phyloP scores from a whole-genome alignment of 2,797 vertebrate species.

The Helostoma temminkii region DNA sequence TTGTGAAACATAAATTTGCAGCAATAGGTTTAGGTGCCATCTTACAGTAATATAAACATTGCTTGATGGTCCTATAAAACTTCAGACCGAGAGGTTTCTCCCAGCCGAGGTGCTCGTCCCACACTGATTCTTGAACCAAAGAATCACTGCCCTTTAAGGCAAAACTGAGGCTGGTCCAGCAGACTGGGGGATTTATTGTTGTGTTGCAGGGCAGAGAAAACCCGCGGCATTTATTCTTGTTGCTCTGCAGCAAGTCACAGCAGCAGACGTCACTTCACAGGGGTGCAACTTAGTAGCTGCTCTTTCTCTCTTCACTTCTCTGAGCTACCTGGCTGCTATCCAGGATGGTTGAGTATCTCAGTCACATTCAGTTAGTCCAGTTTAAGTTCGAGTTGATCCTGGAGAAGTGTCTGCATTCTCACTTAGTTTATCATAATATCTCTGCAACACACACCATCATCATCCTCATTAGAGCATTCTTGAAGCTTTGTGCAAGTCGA shows the following conservation, averaged over 20 bases:
- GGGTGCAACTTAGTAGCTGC: slow-evolving; percentile 23
- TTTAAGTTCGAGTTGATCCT: slow-evolving; percentile 14
- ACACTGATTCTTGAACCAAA: slow-evolving; percentile 11
- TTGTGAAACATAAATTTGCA: slow-evolving; percentile 24
- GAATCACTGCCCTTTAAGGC: slow-evolving; percentile 51
- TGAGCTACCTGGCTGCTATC: slow-evolving; percentile 38
- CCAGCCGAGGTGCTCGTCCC: slow-evolving; percentile 5
- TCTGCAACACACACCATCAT: background rate
- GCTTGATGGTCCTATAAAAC: slow-evolving; percentile 32
- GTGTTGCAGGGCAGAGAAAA: slow-evolving; percentile 45
- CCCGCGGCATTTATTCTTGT: slow-evolving; percentile 32
- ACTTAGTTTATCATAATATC: slow-evolving; percentile 29
- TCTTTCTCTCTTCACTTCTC: slow-evolving; percentile 18
- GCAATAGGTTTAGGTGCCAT: slow-evolving; percentile 6
- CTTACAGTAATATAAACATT: slow-evolving; percentile 4
- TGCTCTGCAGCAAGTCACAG: slow-evolving; percentile 40
- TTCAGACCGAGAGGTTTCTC: slow-evolving; percentile 3
- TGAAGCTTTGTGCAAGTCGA: slow-evolving; percentile 40
- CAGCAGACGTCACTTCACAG: slow-evolving; percentile 25
- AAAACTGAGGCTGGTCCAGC: slow-evolving; percentile 22
- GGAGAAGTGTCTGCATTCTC: slow-evolving; percentile 5
- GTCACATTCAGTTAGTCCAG: background rate
- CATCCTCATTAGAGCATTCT: background rate
- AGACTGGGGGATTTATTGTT: slow-evolving; percentile 44
- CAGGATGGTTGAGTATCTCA: slow-evolving; percentile 20